phyloP scores from a whole-genome alignment of 2,113 vertebrate genomes.

The Psittacula cyanocephala region DNA sequence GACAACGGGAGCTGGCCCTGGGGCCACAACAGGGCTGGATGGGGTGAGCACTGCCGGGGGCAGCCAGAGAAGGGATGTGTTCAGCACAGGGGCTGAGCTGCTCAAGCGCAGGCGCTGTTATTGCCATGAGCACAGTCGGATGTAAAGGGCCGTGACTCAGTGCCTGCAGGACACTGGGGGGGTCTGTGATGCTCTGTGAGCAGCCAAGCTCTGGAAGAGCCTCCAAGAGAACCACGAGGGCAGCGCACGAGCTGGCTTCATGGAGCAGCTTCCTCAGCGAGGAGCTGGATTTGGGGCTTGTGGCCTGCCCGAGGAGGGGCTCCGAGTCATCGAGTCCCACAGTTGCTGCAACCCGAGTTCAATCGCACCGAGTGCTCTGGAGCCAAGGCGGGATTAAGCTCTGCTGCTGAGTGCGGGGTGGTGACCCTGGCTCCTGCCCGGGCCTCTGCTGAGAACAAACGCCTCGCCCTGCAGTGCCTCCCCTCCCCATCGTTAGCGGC shows the following conservation, averaged over 20 bases:
- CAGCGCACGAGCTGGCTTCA: not conserved
- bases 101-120: not conserved
- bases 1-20: not conserved
- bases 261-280: not conserved
- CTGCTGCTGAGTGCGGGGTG: not conserved
- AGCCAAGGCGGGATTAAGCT: not conserved
- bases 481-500: not conserved
- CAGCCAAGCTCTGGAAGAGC: not conserved
- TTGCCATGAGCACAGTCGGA: not conserved
- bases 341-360: not conserved
- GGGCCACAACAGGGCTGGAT: rapidly evolving
- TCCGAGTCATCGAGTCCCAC: not conserved
- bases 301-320: not conserved
- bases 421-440: not conserved
- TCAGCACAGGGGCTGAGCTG: not conserved
- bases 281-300: not conserved
- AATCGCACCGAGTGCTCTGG: rapidly evolving
- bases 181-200: not conserved
- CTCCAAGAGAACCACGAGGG: not conserved
- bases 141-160: not conserved
- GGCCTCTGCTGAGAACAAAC: not conserved
- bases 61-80: not conserved
- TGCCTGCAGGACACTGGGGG: constrained; percentile 7
- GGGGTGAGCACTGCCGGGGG: rapidly evolving
- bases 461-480: not conserved